These are phyloP conservation scores for Sphenopsis melanotis DNA, from an alignment of 2,797 vertebrate genomes.

Conservation along the genomic window DNA sequence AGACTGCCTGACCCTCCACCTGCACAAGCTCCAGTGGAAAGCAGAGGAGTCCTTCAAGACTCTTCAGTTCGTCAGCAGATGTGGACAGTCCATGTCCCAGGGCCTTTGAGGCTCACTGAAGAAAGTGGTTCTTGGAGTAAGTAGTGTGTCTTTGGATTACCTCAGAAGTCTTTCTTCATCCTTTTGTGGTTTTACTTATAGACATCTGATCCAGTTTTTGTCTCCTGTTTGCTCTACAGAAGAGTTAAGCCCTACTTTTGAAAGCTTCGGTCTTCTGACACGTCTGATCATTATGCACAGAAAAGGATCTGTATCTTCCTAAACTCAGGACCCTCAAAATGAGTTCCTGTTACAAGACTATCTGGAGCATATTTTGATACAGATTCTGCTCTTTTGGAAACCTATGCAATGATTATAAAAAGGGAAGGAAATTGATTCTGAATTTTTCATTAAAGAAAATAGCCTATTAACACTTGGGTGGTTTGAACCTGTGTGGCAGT, in stretches of 20 bases:
- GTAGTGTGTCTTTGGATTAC: neutral
- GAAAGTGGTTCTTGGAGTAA: neutral
- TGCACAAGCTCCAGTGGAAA: neutral
- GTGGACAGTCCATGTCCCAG: fast-evolving
- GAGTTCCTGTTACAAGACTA: neutral
- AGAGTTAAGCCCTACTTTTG: neutral
- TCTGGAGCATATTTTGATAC: neutral
- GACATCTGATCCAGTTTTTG: neutral
- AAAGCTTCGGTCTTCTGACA: neutral
- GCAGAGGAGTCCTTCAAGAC: neutral
- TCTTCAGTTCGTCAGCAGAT: neutral
- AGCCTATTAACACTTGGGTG: neutral
- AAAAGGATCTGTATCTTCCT: neutral
- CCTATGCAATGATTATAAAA: neutral
- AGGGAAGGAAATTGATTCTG: neutral
- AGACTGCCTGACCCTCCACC: neutral
- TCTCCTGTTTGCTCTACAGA: neutral
- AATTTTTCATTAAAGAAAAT: neutral
- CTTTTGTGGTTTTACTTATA: neutral
- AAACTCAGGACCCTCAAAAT: neutral
- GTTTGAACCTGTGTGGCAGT: neutral
- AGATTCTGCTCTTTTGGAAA: neutral
- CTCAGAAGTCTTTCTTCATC: neutral
- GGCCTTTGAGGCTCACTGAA: neutral
- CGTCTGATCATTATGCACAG: neutral